Conservation (phyloP, 2,888 invertebrate genomes). For the Pomacea canaliculata region DNA sequence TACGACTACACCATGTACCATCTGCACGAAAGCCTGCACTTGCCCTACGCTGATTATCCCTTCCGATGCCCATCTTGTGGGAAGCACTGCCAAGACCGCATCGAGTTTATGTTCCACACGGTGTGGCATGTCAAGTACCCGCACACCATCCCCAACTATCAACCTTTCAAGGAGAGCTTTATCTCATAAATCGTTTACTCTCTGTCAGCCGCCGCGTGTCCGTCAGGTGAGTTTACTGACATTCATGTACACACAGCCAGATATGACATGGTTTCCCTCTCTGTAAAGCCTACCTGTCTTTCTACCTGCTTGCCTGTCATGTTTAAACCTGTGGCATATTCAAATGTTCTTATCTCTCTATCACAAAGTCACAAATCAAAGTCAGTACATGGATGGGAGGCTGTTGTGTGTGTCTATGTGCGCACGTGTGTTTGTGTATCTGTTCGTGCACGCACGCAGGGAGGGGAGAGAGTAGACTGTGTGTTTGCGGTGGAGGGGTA, state of each 20-base stretch:
- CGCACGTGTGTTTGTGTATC: no score
- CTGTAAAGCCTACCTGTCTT: no score
- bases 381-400: no score
- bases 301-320: no score
- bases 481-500: no score
- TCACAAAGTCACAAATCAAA: no score
- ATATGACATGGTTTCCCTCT: no score
- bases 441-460: no score
- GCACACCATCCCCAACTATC: conserved; percentile 63
- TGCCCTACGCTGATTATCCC: conserved; percentile 57
- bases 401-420: no score
- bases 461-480: no score
- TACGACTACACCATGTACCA: conserved; percentile 64
- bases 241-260: background rate
- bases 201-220: background rate
- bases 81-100: conserved; percentile 61
- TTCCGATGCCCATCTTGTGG: conserved; percentile 61
- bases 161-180: conserved; percentile 59
- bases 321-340: no score
- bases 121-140: conserved; percentile 65
- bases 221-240: background rate
- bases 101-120: conserved; percentile 64
- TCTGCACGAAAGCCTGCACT: conserved; percentile 61
- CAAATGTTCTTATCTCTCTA: no score
- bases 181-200: conserved; percentile 32